phyloP scores from a whole-genome alignment of 2,888 invertebrate genomes.

The Axea sp. region DNA sequence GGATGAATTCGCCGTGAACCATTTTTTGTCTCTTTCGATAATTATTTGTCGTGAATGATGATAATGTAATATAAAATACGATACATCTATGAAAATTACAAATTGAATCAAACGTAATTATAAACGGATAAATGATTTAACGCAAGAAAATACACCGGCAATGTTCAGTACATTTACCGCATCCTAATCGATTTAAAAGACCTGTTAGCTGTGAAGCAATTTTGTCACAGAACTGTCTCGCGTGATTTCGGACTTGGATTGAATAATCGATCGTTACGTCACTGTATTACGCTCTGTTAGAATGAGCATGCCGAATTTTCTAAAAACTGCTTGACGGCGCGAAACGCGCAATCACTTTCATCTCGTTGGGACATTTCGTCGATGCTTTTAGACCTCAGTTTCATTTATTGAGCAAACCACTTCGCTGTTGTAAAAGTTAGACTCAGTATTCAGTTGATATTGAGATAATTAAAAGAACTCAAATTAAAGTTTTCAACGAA shows the following conservation, averaged over 20 bases:
- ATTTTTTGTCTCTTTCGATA: constrained; percentile 11
- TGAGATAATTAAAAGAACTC: too few relatives aligned
- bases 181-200: constrained; percentile 48
- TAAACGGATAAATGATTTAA: too few relatives aligned
- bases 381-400: constrained; percentile 23
- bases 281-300: constrained; percentile 51
- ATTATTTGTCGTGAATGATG: too few relatives aligned
- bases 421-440: neutral
- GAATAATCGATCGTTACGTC: constrained; percentile 68
- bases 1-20: constrained; percentile 12
- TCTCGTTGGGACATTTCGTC: constrained; percentile 25
- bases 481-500: too few relatives aligned
- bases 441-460: too few relatives aligned
- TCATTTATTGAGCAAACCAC: constrained; percentile 33
- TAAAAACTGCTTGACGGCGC: constrained; percentile 51
- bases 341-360: constrained; percentile 47
- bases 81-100: too few relatives aligned
- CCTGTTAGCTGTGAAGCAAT: constrained; percentile 46
- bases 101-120: too few relatives aligned
- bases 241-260: constrained; percentile 60
- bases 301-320: constrained; percentile 58
- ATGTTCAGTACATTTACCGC: constrained; percentile 48
- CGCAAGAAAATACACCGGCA: too few relatives aligned
- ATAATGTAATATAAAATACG: too few relatives aligned
- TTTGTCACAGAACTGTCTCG: constrained; percentile 34